Evolutionary conservation across 1,140 invertebrate genomes (phyloP).

Genomic region (Bombus pascuorum): DNA sequence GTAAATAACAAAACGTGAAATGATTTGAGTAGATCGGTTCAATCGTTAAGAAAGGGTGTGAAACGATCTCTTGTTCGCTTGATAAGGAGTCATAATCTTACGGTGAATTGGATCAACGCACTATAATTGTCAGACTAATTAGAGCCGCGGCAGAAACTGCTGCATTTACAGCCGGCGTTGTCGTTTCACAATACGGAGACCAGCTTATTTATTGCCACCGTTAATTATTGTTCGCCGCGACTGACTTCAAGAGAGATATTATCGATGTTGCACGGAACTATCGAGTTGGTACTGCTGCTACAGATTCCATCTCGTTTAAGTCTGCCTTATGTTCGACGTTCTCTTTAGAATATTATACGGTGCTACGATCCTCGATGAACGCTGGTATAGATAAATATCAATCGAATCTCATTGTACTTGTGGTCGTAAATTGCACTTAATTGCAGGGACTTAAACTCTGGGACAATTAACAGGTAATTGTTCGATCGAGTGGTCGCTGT

Average conservation of each 20-base stretch:
- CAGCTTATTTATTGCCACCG: constrained; percentile 70
- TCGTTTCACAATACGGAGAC: constrained; percentile 51
- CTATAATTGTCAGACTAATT: constrained; percentile 61
- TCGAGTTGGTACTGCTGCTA: constrained; percentile 9
- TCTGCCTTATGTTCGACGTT: neutral
- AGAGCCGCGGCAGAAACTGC: constrained; percentile 44
- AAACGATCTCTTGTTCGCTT: constrained; percentile 15
- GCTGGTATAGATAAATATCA: constrained; percentile 30
- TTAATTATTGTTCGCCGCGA: constrained; percentile 68
- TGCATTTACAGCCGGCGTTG: constrained; percentile 33
- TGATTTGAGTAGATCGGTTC: neutral
- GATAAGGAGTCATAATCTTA: constrained; percentile 38
- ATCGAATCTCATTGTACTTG: neutral
- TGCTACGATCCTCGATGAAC: neutral
- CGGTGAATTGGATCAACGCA: constrained; percentile 51
- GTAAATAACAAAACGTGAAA: neutral
- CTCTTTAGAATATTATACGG: constrained; percentile 12
- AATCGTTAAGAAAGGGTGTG: constrained; percentile 7
- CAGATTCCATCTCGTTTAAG: constrained; percentile 19
- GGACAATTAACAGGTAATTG: neutral
- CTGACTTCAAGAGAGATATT: constrained; percentile 53
- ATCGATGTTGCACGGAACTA: constrained; percentile 54
- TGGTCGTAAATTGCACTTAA: constrained; percentile 1
- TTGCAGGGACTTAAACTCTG: neutral
- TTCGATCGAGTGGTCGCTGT: neutral